Evolutionary conservation across 2,888 invertebrate genomes (phyloP), one percentile per base, ranked within the genome.

Genomic region (Argynnis bischoffii): DNA sequence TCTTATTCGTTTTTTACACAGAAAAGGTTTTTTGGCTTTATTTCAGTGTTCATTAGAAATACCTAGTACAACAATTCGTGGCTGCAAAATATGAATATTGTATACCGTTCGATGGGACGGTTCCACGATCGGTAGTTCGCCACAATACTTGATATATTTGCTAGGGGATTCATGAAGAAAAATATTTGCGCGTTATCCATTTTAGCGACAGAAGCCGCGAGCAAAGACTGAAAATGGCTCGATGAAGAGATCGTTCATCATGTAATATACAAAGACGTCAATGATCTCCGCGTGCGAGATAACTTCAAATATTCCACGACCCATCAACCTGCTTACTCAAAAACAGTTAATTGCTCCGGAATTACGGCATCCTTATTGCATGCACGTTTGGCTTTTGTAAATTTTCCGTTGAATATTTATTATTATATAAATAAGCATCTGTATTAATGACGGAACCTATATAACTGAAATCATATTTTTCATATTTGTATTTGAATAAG

Each of bases 291-390:
- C 18, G 35, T 61, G 67, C 56, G 60, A 64, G 60, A 61, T 41
- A 41, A 41, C 18, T 56, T 63, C 53, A 67, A 64, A 61, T 64
- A 70, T 54, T 47, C 26, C 21, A 53, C 67, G 64, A 55, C 63
- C 70, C 64, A 67, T 67, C 70, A 65, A 64, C 59, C 66, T 51
- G 55, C 61, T 67, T 61, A 61, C 64, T 70, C 61, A 57, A 57
- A 63, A 67, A 55, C 61, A 35, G 55, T 63, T 67, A 70, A 63
- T 65, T 67, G 64, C 61, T 31, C 61, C 64, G 61, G 63, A 70
- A 67, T 70, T 67, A 57, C 64, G 57, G 31, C 67, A 67, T 57
- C 56, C 55, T 64, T 54, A 50, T 18, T 69, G 69, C 18, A 63
- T 54, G 56, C 61, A 67, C 46, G 26, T 65, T 64, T 65, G 56